phyloP scores from a whole-genome alignment of 2,888 invertebrate genomes.

The Pristionchus fissidentatus region DNA sequence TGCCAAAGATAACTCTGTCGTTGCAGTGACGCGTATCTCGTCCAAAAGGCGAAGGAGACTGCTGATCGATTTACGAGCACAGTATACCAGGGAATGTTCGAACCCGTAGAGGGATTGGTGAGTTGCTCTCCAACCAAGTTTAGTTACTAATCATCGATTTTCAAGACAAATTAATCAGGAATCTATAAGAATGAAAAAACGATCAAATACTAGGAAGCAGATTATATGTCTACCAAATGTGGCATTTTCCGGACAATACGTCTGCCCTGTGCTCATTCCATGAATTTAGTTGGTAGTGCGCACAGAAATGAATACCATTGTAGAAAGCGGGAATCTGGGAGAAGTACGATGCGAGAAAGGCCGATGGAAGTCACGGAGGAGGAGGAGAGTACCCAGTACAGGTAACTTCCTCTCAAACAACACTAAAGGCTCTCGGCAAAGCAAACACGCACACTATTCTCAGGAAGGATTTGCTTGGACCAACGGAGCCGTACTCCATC shows the following conservation, averaged over 20 bases:
- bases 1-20: too few species aligned
- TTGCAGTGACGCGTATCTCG: slow-evolving; percentile 43
- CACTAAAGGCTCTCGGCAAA: not conserved
- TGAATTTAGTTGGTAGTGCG: not conserved
- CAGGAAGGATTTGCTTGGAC: slow-evolving; percentile 74
- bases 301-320: not conserved
- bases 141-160: not conserved
- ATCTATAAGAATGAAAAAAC: too few species aligned
- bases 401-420: slow-evolving; percentile 19
- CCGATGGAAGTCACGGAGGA: slow-evolving; percentile 60
- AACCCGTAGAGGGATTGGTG: slow-evolving; percentile 54
- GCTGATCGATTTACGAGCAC: slow-evolving; percentile 59
- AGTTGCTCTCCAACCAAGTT: slow-evolving; percentile 32
- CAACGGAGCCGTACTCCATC: slow-evolving; percentile 70
- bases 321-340: slow-evolving; percentile 62
- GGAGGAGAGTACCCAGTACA: slow-evolving; percentile 58
- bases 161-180: not conserved
- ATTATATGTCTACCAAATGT: too few species aligned
- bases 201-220: too few species aligned
- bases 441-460: slow-evolving; percentile 29
- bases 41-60: slow-evolving; percentile 56
- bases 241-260: too few species aligned
- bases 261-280: not conserved
- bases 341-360: slow-evolving; percentile 66
- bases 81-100: slow-evolving; percentile 64